These are phyloP conservation scores for Parascotia fuliginaria DNA, from an alignment of 2,888 invertebrate species.

Conservation along the genomic window DNA sequence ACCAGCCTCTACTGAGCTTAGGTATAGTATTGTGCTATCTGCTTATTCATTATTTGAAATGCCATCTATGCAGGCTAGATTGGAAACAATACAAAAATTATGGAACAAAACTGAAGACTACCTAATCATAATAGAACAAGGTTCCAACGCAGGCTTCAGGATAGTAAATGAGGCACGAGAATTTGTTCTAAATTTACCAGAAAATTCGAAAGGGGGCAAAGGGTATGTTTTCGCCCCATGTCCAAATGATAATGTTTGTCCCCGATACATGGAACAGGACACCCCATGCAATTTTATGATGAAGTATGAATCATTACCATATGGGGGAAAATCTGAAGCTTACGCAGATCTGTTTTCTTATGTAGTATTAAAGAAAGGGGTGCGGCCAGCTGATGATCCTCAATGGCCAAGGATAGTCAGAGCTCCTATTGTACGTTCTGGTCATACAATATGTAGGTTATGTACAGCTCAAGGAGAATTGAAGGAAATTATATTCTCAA, in stretches of 20 bases:
- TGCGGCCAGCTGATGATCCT: slow-evolving; percentile 73
- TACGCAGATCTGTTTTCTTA: slow-evolving; percentile 90
- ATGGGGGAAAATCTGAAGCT: slow-evolving; percentile 70
- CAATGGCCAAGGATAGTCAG: slow-evolving; percentile 93
- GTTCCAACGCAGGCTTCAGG: slow-evolving; percentile 92
- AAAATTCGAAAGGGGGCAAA: slow-evolving; percentile 51
- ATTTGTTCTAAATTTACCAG: slow-evolving; percentile 87
- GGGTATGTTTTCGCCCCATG: slow-evolving; percentile 94
- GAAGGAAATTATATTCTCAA: slow-evolving; percentile 91
- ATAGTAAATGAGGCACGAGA: slow-evolving; percentile 94
- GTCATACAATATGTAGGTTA: slow-evolving; percentile 91
- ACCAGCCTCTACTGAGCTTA: slow-evolving; percentile 86
- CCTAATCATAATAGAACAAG: slow-evolving; percentile 93
- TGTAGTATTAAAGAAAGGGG: slow-evolving; percentile 92
- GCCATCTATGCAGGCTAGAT: slow-evolving; percentile 87
- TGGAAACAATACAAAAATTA: slow-evolving; percentile 90
- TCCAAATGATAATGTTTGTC: slow-evolving; percentile 93
- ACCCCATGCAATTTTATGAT: slow-evolving; percentile 93
- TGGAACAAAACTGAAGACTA: slow-evolving; percentile 95
- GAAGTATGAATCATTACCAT: slow-evolving; percentile 85
- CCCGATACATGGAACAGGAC: slow-evolving; percentile 87
- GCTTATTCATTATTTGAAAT: slow-evolving; percentile 94
- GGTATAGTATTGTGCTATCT: slow-evolving; percentile 92
- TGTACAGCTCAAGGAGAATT: slow-evolving; percentile 91
- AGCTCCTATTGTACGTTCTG: slow-evolving; percentile 88